Evolutionary conservation across 2,797 vertebrate genomes (phyloP).

Genomic region (Microhierax caerulescens): DNA sequence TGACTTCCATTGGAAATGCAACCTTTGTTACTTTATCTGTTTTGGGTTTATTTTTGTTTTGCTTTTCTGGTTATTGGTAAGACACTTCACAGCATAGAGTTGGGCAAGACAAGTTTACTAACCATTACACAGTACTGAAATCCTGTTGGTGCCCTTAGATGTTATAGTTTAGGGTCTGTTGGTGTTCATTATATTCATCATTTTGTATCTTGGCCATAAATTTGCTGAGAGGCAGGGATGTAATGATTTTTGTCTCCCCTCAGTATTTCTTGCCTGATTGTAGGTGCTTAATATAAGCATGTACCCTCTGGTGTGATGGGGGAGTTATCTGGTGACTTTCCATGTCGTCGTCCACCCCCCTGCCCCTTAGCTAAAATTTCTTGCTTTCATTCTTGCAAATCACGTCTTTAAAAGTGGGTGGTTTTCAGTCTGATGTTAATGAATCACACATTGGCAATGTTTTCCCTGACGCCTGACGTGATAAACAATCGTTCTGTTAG

Average conservation of each 20-base stretch:
- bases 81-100: not conserved
- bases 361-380: not conserved
- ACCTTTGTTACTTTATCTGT: not conserved
- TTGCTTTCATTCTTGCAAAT: not conserved
- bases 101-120: not conserved
- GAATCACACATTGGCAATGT: not conserved
- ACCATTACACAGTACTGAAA: not conserved
- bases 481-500: not conserved
- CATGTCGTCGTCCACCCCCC: accelerated
- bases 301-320: not conserved
- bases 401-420: not conserved
- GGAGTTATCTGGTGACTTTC: not conserved
- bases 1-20: not conserved
- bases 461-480: not conserved
- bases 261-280: not conserved
- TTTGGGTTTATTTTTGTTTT: not conserved
- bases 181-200: not conserved
- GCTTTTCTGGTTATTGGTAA: not conserved
- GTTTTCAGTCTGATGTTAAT: not conserved
- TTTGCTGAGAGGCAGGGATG: accelerated
- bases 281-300: not conserved
- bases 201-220: not conserved
- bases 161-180: not conserved
- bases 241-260: not conserved
- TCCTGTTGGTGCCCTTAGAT: not conserved